Conservation (phyloP, 2,888 invertebrate genomes). For the Steromphala cineraria region DNA sequence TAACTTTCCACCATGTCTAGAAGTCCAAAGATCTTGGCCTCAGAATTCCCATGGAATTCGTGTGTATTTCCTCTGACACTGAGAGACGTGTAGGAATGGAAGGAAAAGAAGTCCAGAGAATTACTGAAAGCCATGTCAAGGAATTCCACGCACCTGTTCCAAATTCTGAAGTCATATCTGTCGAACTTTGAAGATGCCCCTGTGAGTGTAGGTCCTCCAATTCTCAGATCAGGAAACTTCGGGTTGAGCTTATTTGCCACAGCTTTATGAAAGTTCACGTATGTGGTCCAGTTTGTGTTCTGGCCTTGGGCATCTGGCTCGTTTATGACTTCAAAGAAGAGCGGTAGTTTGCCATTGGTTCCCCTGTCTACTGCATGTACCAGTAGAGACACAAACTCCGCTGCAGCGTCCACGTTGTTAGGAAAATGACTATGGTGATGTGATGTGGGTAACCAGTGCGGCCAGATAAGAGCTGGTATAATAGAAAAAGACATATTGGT, state of each 20-base stretch:
- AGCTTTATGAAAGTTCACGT: background rate
- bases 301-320: background rate
- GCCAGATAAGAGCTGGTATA: background rate
- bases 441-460: background rate
- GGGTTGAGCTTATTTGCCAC: background rate
- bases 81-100: background rate
- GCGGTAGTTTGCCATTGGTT: background rate
- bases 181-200: background rate
- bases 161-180: background rate
- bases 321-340: background rate
- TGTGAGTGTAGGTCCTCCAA: background rate
- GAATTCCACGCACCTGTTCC: background rate
- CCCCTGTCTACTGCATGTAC: background rate
- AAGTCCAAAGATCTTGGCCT: background rate
- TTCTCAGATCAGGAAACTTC: background rate
- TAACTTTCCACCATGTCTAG: background rate
- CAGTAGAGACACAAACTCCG: background rate
- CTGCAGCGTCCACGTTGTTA: background rate
- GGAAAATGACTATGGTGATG: background rate
- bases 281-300: background rate
- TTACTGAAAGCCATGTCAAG: background rate
- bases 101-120: background rate
- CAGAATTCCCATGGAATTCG: background rate
- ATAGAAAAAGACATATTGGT: no score
- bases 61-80: background rate